phyloP scores from a whole-genome alignment of 2,888 invertebrate genomes.

The Euplexia lucipara region DNA sequence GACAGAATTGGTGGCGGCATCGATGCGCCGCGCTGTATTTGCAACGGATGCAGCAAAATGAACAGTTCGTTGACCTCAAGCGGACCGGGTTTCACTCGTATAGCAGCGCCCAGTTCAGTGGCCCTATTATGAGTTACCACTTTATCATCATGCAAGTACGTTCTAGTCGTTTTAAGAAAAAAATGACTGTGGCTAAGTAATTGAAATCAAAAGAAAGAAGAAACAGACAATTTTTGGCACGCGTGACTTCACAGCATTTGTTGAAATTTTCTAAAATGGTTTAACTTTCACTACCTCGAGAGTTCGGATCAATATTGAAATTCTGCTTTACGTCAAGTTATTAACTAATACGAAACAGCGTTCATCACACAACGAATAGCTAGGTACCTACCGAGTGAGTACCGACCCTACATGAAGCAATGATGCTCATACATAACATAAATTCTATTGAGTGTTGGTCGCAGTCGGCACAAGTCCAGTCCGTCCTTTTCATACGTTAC shows the following conservation, averaged over 20 bases:
- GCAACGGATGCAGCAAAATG: constrained; percentile 91
- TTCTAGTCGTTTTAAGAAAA: constrained; percentile 63
- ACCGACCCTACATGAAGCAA: constrained; percentile 22
- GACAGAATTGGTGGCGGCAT: constrained; percentile 85
- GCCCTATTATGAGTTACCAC: constrained; percentile 83
- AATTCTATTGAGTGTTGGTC: constrained; percentile 46
- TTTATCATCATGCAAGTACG: constrained; percentile 70
- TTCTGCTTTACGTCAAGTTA: constrained; percentile 15
- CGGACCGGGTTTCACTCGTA: constrained; percentile 89
- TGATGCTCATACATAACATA: constrained; percentile 54
- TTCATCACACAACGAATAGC: constrained; percentile 18
- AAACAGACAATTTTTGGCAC: constrained; percentile 17
- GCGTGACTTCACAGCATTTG: constrained; percentile 38
- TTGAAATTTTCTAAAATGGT: constrained; percentile 18
- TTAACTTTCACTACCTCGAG: constrained; percentile 49
- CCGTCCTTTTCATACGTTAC: constrained; percentile 60
- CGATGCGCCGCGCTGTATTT: constrained; percentile 88
- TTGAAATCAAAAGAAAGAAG: not conserved
- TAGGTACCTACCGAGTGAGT: not conserved
- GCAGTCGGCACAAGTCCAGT: constrained; percentile 44
- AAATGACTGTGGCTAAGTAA: not conserved
- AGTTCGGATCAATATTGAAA: constrained; percentile 15
- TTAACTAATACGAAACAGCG: constrained; percentile 12
- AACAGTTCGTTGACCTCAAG: constrained; percentile 88
- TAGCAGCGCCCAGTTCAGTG: constrained; percentile 87